These are phyloP conservation scores for Phymastichus coffea DNA, from an alignment of 1,140 invertebrate species.

Conservation along the genomic window DNA sequence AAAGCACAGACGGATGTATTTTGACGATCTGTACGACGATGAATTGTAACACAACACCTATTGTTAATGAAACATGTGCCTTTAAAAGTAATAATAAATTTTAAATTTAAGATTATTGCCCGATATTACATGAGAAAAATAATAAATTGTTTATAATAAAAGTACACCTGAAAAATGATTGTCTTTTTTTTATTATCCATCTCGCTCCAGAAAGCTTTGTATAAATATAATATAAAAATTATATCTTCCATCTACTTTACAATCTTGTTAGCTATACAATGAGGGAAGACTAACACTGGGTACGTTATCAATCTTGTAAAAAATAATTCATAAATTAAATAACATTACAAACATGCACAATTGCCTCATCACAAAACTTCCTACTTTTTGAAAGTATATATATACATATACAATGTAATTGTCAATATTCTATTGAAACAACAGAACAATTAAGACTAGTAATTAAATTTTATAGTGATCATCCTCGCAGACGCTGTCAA, in stretches of 20 bases:
- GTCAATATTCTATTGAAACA: slow-evolving; percentile 16
- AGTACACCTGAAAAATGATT: slow-evolving; percentile 27
- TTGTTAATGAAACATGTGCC: slow-evolving; percentile 53
- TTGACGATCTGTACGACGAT: slow-evolving; percentile 14
- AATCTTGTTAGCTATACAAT: slow-evolving; percentile 4
- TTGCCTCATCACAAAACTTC: slow-evolving; percentile 8
- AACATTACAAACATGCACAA: slow-evolving; percentile 12
- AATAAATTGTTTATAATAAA: slow-evolving; percentile 56
- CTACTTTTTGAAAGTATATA: slow-evolving; percentile 22
- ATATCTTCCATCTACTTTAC: slow-evolving; percentile 17
- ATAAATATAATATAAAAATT: slow-evolving; percentile 26
- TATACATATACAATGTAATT: slow-evolving; percentile 16
- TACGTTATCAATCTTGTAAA: slow-evolving; percentile 17
- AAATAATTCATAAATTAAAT: slow-evolving; percentile 22
- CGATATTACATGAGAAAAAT: slow-evolving; percentile 49
- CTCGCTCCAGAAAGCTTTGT: slow-evolving; percentile 18
- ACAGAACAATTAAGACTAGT: slow-evolving; percentile 13
- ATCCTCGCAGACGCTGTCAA: slow-evolving; percentile 21
- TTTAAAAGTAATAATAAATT: slow-evolving; percentile 55
- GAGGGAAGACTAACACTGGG: slow-evolving; percentile 17
- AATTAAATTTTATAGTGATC: slow-evolving; percentile 2
- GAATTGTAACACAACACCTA: slow-evolving; percentile 20
- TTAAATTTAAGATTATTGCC: slow-evolving; percentile 49
- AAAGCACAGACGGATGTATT: slow-evolving; percentile 19
- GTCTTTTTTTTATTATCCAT: slow-evolving; percentile 7